These are phyloP conservation scores for Lasiommata megera DNA, from an alignment of 2,888 invertebrate genomes.

Conservation along the genomic window DNA sequence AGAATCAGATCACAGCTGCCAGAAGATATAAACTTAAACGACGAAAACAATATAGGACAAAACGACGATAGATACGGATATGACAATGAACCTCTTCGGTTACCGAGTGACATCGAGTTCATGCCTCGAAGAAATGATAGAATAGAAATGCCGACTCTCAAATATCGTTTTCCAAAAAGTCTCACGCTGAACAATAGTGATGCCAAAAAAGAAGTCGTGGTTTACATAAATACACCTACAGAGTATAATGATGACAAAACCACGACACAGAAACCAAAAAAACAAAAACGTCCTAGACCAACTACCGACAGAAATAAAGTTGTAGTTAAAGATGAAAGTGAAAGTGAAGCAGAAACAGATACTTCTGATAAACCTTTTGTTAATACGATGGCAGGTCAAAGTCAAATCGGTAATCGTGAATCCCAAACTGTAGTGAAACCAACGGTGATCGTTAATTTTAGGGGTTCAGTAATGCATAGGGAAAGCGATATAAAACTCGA, in stretches of 20 bases:
- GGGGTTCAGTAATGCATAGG: conserved; percentile 61
- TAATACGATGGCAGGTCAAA: conserved; percentile 67
- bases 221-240: conserved; percentile 55
- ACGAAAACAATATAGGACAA: conserved; percentile 61
- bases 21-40: conserved; percentile 55
- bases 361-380: conserved; percentile 42
- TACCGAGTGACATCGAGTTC: conserved; percentile 60
- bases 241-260: conserved; percentile 42
- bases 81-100: conserved; percentile 51
- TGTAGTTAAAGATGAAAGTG: conserved; percentile 41
- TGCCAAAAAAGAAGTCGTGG: conserved; percentile 56
- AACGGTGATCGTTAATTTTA: conserved; percentile 71
- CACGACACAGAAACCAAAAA: conserved; percentile 55
- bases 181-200: conserved; percentile 41
- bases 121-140: conserved; percentile 69
- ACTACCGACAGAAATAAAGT: conserved; percentile 41
- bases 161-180: conserved; percentile 66
- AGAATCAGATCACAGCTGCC: conserved; percentile 59
- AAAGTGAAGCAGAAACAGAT: conserved; percentile 35
- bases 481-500: conserved; percentile 66
- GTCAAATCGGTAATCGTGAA: conserved; percentile 73
- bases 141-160: conserved; percentile 66
- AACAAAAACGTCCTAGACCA: conserved; percentile 41
- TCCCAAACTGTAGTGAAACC: conserved; percentile 73
- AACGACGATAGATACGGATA: conserved; percentile 55